Percentiles rank a stretch among this genome's conserved stretches.
These are phyloP conservation scores for Terebella lapidaria DNA, from an alignment of 2,888 invertebrate genomes.

Conservation along the genomic window DNA sequence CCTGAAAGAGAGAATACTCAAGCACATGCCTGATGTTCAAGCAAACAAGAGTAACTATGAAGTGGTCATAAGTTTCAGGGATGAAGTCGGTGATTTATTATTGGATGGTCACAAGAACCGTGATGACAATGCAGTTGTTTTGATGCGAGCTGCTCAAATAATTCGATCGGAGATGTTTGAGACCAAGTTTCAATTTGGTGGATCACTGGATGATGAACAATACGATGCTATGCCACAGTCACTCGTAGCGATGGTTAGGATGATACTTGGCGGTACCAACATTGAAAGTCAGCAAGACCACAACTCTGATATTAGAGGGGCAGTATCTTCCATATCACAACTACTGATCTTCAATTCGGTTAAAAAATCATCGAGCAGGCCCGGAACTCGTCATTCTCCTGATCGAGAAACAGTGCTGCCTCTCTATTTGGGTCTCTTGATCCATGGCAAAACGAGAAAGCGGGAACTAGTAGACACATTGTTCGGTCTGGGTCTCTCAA, in stretches of 20 bases:
- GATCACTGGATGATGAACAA: conserved; percentile 4
- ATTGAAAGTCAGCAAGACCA: neutral
- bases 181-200: neutral
- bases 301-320: neutral
- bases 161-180: neutral
- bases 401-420: neutral
- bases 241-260: neutral
- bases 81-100: neutral
- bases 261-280: neutral
- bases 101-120: neutral
- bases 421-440: neutral
- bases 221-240: neutral
- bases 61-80: neutral
- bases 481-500: neutral
- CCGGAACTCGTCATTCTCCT: no score
- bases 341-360: neutral
- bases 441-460: neutral
- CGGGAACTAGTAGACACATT: neutral
- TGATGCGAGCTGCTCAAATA: neutral
- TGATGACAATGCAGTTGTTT: neutral
- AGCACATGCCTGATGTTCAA: neutral
- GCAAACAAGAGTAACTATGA: conserved; percentile 2
- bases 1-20: neutral
- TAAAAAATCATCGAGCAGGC: neutral
- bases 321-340: neutral